phyloP scores from a whole-genome alignment of 2,888 invertebrate species.

The Cephus rjabovi region DNA sequence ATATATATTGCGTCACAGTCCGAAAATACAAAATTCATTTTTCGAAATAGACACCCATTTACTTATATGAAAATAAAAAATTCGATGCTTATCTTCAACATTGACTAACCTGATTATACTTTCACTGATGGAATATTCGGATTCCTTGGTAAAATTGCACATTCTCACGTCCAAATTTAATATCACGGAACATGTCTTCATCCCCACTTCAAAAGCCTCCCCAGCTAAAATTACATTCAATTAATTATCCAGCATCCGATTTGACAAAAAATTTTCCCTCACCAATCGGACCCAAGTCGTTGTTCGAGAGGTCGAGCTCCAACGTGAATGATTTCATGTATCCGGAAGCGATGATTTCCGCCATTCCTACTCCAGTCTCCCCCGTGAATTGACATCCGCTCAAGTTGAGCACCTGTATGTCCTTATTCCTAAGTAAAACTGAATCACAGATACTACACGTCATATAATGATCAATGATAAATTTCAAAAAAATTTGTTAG shows the following conservation, averaged over 20 bases:
- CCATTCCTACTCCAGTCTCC: slow-evolving; percentile 45
- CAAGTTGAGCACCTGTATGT: slow-evolving; percentile 48
- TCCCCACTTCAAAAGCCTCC: slow-evolving; percentile 43
- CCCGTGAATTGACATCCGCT: slow-evolving; percentile 51
- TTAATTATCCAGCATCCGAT: background rate
- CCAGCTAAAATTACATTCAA: slow-evolving; percentile 42
- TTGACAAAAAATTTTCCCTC: slow-evolving; percentile 2
- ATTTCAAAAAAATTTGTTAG: too few species aligned
- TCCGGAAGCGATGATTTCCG: slow-evolving; percentile 47
- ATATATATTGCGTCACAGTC: too few species aligned
- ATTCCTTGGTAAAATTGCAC: slow-evolving; percentile 55
- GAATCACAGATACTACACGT: background rate
- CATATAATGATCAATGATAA: too few species aligned
- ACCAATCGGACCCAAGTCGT: slow-evolving; percentile 51
- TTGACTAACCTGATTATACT: slow-evolving; percentile 43
- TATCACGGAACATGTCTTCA: slow-evolving; percentile 38
- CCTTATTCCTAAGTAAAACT: slow-evolving; percentile 48
- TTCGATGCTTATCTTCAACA: background rate
- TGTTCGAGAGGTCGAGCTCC: slow-evolving; percentile 52
- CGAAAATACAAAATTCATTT: background rate
- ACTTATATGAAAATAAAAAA: background rate
- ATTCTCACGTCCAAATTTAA: slow-evolving; percentile 49
- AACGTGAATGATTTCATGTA: slow-evolving; percentile 33
- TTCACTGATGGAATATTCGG: slow-evolving; percentile 47
- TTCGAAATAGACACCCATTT: background rate